phyloP scores from a whole-genome alignment of 2,888 invertebrate genomes.

The Cartodere bifasciata region DNA sequence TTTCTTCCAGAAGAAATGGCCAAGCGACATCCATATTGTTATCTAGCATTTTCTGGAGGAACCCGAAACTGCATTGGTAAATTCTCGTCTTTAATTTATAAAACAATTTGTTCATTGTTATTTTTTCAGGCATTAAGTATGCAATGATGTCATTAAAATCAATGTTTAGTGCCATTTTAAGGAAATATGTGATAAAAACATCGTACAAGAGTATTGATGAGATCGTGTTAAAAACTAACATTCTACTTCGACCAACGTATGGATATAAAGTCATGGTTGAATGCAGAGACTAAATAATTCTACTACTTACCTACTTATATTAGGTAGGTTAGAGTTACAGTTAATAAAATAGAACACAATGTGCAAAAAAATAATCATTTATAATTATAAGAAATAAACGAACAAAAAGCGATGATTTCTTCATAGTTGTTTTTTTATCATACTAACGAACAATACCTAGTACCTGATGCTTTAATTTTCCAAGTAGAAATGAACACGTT shows the following conservation, averaged over 20 bases:
- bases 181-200: constrained; percentile 20
- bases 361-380: too few relatives aligned
- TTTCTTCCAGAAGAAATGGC: constrained; percentile 38
- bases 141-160: constrained; percentile 33
- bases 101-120: too few relatives aligned
- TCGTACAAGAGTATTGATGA: constrained; percentile 20
- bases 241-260: constrained; percentile 21
- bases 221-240: constrained; percentile 20
- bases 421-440: too few relatives aligned
- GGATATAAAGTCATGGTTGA: constrained; percentile 22
- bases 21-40: constrained; percentile 35
- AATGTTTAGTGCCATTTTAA: constrained; percentile 26
- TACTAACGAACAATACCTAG: too few relatives aligned
- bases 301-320: too few relatives aligned
- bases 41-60: constrained; percentile 37
- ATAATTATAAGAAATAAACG: too few relatives aligned
- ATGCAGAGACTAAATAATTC: constrained; percentile 13
- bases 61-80: constrained; percentile 38
- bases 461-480: too few relatives aligned
- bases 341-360: too few relatives aligned
- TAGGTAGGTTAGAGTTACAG: too few relatives aligned
- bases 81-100: too few relatives aligned
- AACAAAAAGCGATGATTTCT: too few relatives aligned
- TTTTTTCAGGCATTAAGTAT: constrained; percentile 27
- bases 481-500: too few relatives aligned